These are phyloP conservation scores for Phymastichus coffea DNA, from an alignment of 1,140 invertebrate species.

Conservation along the genomic window DNA sequence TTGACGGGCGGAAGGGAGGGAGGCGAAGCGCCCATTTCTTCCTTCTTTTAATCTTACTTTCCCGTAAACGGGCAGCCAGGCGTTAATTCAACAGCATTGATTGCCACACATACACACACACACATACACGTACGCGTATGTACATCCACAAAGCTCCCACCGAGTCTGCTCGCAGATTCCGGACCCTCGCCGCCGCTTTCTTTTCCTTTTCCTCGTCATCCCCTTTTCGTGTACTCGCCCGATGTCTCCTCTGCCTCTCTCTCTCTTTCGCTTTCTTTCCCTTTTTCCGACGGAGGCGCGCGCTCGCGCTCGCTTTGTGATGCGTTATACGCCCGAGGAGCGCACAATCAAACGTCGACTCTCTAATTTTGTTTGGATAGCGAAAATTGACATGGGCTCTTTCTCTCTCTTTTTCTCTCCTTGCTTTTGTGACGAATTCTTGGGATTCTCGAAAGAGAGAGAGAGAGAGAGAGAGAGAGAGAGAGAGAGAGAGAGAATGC, in stretches of 20 bases:
- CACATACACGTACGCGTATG: not conserved
- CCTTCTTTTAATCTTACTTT: constrained; percentile 58
- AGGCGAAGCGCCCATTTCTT: constrained; percentile 52
- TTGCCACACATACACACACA: constrained; percentile 46
- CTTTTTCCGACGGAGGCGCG: not conserved
- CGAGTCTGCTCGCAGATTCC: constrained; percentile 4
- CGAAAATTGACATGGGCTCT: constrained; percentile 7
- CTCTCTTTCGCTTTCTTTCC: not conserved
- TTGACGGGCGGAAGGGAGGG: not conserved
- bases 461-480: too few relatives aligned
- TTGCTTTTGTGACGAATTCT: too few relatives aligned
- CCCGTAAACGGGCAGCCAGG: constrained; percentile 56
- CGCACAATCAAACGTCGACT: not conserved
- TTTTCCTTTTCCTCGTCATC: constrained; percentile 30
- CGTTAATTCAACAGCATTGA: constrained; percentile 59
- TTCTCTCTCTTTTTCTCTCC: not conserved
- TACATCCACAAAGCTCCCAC: not conserved
- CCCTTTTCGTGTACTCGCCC: constrained; percentile 13
- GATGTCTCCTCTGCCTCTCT: not conserved
- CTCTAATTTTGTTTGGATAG: constrained; percentile 15
- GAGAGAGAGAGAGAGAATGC: too few relatives aligned
- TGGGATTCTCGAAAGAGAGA: too few relatives aligned
- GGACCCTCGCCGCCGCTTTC: constrained; percentile 22
- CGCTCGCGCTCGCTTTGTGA: constrained; percentile 20
- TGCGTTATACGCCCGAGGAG: constrained; percentile 4